Conservation (phyloP, 1,140 invertebrate species). For the Hormaphis cornu region DNA sequence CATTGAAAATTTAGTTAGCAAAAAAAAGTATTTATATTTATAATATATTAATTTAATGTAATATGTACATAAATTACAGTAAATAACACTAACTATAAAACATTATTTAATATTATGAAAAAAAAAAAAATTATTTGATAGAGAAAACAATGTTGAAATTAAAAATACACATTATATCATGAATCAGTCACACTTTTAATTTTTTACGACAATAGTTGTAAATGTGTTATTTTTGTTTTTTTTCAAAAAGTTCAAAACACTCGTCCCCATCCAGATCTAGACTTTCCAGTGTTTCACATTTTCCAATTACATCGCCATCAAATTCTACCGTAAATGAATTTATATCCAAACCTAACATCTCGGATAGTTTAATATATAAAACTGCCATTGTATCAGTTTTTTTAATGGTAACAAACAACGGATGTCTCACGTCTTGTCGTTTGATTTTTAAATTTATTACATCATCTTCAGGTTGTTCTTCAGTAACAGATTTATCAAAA, state of each 20-base stretch:
- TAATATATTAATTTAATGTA: no score
- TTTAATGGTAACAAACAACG: neutral
- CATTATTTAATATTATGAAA: no score
- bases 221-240: neutral
- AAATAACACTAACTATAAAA: no score
- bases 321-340: neutral
- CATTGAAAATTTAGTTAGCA: no score
- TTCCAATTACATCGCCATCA: slow-evolving; percentile 19
- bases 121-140: no score
- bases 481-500: neutral
- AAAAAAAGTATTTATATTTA: no score
- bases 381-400: slow-evolving; percentile 10
- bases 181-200: no score
- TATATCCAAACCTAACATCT: neutral
- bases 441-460: neutral
- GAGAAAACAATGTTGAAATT: no score
- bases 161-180: no score
- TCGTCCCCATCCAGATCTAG: slow-evolving; percentile 18
- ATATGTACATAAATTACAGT: no score
- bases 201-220: no score
- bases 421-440: neutral
- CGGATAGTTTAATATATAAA: slow-evolving; percentile 6
- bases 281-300: neutral
- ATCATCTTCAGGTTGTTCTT: neutral
- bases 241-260: slow-evolving; percentile 1